Evolutionary conservation across 2,888 invertebrate genomes (phyloP), one percentile per base, ranked within the genome.

Genomic region (Agonopterix heracliana): DNA sequence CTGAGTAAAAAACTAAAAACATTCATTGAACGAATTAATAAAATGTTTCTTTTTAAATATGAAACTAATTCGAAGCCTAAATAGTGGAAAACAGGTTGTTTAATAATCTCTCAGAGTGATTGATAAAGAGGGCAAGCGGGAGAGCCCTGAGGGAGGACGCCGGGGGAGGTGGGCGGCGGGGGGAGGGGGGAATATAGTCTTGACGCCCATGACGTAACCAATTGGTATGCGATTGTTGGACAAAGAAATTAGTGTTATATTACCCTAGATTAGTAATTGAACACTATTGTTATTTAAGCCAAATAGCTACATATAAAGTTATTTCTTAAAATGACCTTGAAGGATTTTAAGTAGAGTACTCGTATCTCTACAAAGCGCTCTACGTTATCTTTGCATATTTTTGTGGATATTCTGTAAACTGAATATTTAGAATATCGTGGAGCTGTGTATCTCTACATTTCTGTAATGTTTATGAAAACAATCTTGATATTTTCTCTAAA

Each of bases 161-260:
- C 44, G 40, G 47, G 51, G 48, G 56, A 54, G 57, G 54, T 45
- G 40, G 56, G 55, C 45, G 44, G 42, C 44, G 46, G 56, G 57
- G 54, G 60, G 54, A 55, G 57, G 60, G 26, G 26, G 26, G 26
- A 26, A 26, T 26, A 26, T 26, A 53, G 53, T 55, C 61, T 70
- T 68, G 73, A 71, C 73, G 74, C 68, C 64, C 64, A 74, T 82
- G 82, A 83, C 78, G 83, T 81, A 81, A 83, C 71, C 71, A 72
- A 78, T 75, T 72, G 80, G 77, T 76, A 81, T 80, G 78, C 75
- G 72, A 74, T 74, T 68, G 71, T 71, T 66, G 68, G 69, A 74
- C 73, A 74, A 73, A 76, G 75, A 74, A 74, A 73, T 73, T 48
- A 51, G 51, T 45, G 41, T 44, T 35, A 49, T 42, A 11, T 42